Evolutionary conservation across 30 jellyfish, hydroid and myxozoan genomes (phyloP).

Genomic region (Calvadosia cruxmelitensis): DNA sequence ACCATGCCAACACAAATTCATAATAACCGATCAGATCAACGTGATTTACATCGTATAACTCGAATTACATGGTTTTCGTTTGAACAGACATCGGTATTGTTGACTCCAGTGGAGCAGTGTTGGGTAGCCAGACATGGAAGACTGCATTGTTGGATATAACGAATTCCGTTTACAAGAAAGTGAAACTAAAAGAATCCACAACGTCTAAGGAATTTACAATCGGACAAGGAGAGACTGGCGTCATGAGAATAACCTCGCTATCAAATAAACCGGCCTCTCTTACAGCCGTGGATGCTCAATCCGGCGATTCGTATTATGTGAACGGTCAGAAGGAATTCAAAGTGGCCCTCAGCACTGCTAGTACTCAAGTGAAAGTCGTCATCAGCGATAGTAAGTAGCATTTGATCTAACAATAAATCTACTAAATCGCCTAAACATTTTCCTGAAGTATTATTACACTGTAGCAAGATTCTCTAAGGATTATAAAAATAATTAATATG

Average conservation of each 20-base stretch:
- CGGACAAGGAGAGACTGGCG: conserved; percentile 52
- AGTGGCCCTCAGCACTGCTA: conserved; percentile 55
- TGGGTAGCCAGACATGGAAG: conserved; percentile 84
- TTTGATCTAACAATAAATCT: too few relatives aligned
- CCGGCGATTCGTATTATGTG: conserved; percentile 59
- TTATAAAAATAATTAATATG: too few relatives aligned
- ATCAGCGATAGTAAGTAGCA: conserved; percentile 74
- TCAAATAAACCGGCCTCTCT: conserved; percentile 45
- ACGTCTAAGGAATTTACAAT: conserved; percentile 57
- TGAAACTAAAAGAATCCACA: conserved; percentile 64
- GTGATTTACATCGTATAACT: too few relatives aligned
- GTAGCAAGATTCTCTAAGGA: too few relatives aligned
- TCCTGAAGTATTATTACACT: too few relatives aligned
- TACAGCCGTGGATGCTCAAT: conserved; percentile 84
- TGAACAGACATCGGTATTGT: conserved; percentile 66
- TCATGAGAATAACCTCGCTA: conserved; percentile 74
- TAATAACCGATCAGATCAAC: too few relatives aligned
- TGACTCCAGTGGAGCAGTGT: conserved; percentile 73
- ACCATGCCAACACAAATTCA: too few relatives aligned
- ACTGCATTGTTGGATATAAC: conserved; percentile 71
- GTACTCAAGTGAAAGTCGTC: conserved; percentile 53
- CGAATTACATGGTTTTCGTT: too few relatives aligned
- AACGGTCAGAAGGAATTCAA: conserved; percentile 50
- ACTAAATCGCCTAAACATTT: too few relatives aligned
- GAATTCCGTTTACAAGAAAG: conserved; percentile 53